phyloP scores from a whole-genome alignment of 2,888 invertebrate genomes.

The Eledone cirrhosa region DNA sequence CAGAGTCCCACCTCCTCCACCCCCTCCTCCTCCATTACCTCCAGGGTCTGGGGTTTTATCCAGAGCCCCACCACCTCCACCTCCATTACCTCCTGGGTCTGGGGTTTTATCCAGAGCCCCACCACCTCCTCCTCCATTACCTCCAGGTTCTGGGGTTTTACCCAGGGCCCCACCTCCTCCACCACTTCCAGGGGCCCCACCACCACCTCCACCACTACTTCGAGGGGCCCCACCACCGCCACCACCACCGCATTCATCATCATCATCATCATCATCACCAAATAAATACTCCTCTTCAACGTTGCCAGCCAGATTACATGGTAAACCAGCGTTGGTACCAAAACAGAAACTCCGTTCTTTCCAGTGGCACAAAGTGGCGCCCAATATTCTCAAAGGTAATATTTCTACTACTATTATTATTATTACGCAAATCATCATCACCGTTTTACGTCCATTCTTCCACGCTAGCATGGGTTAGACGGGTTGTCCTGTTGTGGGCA shows the following conservation, averaged over 20 bases:
- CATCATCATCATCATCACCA: slow-evolving; percentile 35
- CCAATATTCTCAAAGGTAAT: slow-evolving; percentile 49
- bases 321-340: slow-evolving; percentile 80
- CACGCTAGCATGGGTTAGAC: too few relatives aligned
- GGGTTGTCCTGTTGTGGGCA: too few relatives aligned
- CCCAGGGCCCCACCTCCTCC: slow-evolving; percentile 20
- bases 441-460: too few relatives aligned
- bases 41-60: slow-evolving; percentile 51
- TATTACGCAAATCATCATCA: too few relatives aligned
- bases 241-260: slow-evolving; percentile 24
- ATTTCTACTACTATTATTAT: background rate
- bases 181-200: slow-evolving; percentile 63
- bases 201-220: slow-evolving; percentile 85
- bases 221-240: slow-evolving; percentile 36
- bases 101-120: slow-evolving; percentile 32
- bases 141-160: slow-evolving; percentile 33
- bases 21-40: slow-evolving; percentile 50
- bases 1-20: slow-evolving; percentile 44
- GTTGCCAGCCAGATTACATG: slow-evolving; percentile 32
- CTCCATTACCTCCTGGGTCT: slow-evolving; percentile 37
- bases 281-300: slow-evolving; percentile 27
- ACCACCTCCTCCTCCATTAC: slow-evolving; percentile 33
- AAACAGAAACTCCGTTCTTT: slow-evolving; percentile 96
- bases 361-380: slow-evolving; percentile 96
- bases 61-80: slow-evolving; percentile 54